A percentile compares a stretch with the other conserved stretches of the same genome.
These are phyloP conservation scores for Arrhopalites spinosus DNA, from an alignment of 2,888 invertebrate species.

Conservation along the genomic window DNA sequence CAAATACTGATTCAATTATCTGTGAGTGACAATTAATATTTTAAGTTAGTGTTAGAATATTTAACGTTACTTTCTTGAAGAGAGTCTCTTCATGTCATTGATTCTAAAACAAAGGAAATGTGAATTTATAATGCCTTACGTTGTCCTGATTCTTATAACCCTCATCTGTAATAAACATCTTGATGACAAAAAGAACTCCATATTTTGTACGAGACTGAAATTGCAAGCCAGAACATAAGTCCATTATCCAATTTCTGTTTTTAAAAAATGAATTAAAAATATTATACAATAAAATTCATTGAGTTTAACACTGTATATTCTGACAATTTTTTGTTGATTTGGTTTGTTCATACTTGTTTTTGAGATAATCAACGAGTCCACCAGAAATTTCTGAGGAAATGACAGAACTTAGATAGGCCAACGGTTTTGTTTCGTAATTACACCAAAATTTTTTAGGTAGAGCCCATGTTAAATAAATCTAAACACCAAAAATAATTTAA, in stretches of 20 bases:
- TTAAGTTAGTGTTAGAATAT: no score
- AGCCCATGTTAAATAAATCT: constrained; percentile 31
- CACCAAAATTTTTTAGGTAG: constrained; percentile 12
- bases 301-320: no score
- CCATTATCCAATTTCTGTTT: neutral
- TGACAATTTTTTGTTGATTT: no score
- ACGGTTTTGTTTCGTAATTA: constrained; percentile 28
- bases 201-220: constrained; percentile 24
- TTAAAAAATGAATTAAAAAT: neutral
- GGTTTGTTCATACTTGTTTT: constrained; percentile 6
- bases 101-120: neutral
- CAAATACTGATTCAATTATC: constrained; percentile 29
- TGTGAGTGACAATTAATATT: neutral
- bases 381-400: constrained; percentile 32
- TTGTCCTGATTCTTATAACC: constrained; percentile 18
- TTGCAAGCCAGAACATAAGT: constrained; percentile 15
- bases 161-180: constrained; percentile 17
- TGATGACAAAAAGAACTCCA: constrained; percentile 24
- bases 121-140: neutral
- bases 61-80: no score
- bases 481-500: neutral
- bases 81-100: no score
- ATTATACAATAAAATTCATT: neutral
- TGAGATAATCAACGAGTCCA: constrained; percentile 19
- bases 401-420: constrained; percentile 16